Evolutionary conservation across 1,140 invertebrate genomes (phyloP), one percentile per base, ranked within the genome.

Genomic region (Harlomillsia oculata): DNA sequence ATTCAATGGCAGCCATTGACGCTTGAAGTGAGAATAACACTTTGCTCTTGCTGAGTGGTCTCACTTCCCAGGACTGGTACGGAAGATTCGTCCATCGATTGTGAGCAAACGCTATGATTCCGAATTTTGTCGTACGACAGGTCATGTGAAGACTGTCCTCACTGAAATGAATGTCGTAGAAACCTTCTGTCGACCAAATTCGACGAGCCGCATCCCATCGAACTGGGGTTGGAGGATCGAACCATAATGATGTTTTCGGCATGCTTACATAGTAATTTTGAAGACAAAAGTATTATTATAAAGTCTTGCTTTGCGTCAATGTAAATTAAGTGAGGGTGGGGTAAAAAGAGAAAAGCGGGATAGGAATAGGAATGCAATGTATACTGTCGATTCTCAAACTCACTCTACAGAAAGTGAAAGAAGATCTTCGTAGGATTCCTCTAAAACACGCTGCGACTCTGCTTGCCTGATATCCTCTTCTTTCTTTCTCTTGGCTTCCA

Each of bases 51-150:
- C 69, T 74, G 63, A 84, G 81, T 0, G 87, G 86, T 62, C 79
- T 81, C 2, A 89, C 62, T 67, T 90, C 87, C 85, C 86, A 91
- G 6, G 81, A 83, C 71, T 90, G 87, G 68, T 83, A 89, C 0
- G 87, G 87, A 57, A 90, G 73, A 70, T 89, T 89, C 20, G 80
- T 29, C 70, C 84, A 89, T 39, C 81, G 77, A 61, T 82, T 78
- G 1, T 79, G 75, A 0, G 83, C 86, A 40, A 90, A 74, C 3
- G 81, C 86, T 53, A 89, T 83, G 13, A 81, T 78, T 68, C 84
- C 84, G 45, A 89, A 75, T 58, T 78, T 75, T 0, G 83, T 83
- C 1, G 81, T 84, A 36, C 85, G 75, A 60, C 89, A 87, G 37
- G 30, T 41, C 2, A 63, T 20, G 5, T 54, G 55, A 45, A 85